Evolutionary conservation across 2,888 invertebrate species (phyloP).

Genomic region (Labia minor): DNA sequence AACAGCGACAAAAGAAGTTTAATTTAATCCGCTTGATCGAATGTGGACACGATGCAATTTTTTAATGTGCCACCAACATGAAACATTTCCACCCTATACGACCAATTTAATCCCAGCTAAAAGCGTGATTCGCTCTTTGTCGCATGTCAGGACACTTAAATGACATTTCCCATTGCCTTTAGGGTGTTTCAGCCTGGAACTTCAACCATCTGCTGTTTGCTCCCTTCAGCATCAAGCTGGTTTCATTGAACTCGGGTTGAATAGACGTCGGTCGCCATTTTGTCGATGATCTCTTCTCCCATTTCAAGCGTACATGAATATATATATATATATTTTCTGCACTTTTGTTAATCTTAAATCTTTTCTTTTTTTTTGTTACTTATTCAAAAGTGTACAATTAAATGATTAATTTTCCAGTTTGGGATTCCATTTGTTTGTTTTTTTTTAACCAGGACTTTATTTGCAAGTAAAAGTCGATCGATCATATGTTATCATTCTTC

Average conservation of each 20-base stretch:
- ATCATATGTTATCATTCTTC: no score
- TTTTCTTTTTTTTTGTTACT: neutral
- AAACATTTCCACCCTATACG: neutral
- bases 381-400: neutral
- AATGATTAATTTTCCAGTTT: neutral
- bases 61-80: neutral
- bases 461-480: no score
- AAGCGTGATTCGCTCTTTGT: neutral
- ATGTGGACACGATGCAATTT: neutral
- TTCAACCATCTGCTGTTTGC: no score
- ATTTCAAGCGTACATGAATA: neutral
- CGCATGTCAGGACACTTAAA: neutral
- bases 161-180: neutral
- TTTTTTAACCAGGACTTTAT: no score
- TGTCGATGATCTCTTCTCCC: neutral
- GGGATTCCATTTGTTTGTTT: no score
- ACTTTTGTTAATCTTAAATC: no score
- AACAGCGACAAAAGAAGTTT: neutral
- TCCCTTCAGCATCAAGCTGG: neutral
- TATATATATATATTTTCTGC: no score
- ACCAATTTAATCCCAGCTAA: neutral
- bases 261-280: neutral
- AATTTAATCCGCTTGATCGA: neutral
- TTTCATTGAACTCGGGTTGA: neutral
- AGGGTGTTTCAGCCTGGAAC: neutral